Percentiles rank a stretch among this genome's conserved stretches.
phyloP scores from a whole-genome alignment of 2,113 vertebrate genomes.

The Mungos mungo region DNA sequence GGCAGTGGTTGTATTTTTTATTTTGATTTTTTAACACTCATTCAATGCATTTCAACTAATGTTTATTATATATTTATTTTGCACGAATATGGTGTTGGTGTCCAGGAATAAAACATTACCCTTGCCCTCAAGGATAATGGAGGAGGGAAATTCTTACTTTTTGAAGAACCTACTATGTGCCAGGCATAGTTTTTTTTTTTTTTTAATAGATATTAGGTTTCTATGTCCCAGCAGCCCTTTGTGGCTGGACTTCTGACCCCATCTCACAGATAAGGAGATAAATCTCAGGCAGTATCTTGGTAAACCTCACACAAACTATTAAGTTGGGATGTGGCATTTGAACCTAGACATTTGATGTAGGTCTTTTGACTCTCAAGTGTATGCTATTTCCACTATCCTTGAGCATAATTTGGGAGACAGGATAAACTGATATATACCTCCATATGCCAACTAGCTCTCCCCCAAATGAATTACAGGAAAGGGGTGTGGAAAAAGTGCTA shows the following conservation, averaged over 20 bases:
- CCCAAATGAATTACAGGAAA: not conserved
- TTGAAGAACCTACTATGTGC: not conserved
- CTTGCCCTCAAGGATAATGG: not conserved
- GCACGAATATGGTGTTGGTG: not conserved
- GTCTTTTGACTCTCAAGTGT: not conserved
- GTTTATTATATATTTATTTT: slow-evolving; percentile 17
- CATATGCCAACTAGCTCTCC: fast-evolving
- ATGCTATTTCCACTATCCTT: not conserved
- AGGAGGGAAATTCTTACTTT: not conserved
- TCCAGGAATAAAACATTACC: not conserved
- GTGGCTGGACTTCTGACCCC: not conserved
- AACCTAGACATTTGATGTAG: not conserved
- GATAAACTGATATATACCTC: not conserved
- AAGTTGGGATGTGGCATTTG: not conserved
- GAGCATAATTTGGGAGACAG: not conserved
- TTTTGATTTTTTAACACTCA: slow-evolving; percentile 46
- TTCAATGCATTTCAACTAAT: not conserved
- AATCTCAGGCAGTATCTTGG: not conserved
- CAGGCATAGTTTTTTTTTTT: not conserved
- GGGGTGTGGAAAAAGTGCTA: not conserved
- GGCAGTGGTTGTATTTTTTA: not conserved
- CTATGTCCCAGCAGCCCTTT: not conserved
- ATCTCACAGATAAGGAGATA: not conserved
- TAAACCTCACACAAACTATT: not conserved
- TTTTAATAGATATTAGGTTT: not conserved